Evolutionary conservation across 2,113 vertebrate species (phyloP), one percentile per base, ranked within the genome.

Genomic region (Felis chaus): DNA sequence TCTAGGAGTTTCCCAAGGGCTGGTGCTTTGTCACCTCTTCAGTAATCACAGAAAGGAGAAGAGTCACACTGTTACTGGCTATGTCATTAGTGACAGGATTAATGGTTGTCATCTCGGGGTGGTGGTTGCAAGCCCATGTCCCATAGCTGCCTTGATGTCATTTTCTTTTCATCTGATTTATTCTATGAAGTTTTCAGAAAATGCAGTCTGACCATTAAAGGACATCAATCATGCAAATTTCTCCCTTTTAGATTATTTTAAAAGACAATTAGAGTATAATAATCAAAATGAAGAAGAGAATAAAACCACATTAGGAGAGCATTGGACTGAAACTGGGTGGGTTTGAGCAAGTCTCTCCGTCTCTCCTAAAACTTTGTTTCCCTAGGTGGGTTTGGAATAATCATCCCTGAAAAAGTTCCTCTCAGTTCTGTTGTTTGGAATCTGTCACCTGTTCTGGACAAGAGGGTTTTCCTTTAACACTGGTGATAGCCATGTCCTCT

Each of bases 11-110:
- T 86, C 45, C 53, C n/a, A 81, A 66, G 41, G 45, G 14, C 66
- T 85, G 31, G 14, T 94, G 80, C 33, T 95, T 89, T 83, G 55
- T 96, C 66, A 78, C 29, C 66, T 87, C 29, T 89, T 63, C 53
- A 91, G n/a, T 78, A 83, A 92, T 79, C 82, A 53, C 25, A 76
- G 69, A 74, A 36, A 71, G 82, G 71, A 55, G 45, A 48, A 73
- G 29, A 95, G 69, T 92, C 89, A 95, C 10, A 36, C 5, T 39
- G 10, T 29, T 69, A 73, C 45, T 73, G 41, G 45, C 48, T 65
- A n/a, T 2, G 7, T 88, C 53, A 27, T 71, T n/a, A 71, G 41
- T 66, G 50, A 89, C 25, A 71, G 76, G 53, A 69, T 25, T 36
- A 7, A 6, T 33, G 36, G 45, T 55, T 92, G 65, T 92, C 53